These are phyloP conservation scores for Bombus breviceps DNA, from an alignment of 1,140 invertebrate species.

Conservation along the genomic window DNA sequence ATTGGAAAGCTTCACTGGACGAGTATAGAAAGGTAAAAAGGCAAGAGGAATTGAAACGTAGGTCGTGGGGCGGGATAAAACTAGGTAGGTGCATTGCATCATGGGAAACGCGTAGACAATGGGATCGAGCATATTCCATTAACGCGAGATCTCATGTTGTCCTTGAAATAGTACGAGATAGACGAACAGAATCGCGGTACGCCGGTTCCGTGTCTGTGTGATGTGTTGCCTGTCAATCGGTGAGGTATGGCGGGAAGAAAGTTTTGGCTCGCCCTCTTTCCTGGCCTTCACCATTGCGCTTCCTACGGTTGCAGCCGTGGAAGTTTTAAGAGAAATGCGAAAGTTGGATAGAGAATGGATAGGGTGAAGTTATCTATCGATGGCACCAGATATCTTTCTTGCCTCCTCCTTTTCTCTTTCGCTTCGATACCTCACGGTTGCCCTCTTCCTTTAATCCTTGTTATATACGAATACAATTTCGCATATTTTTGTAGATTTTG, in stretches of 20 bases:
- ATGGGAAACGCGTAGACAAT: conserved; percentile 58
- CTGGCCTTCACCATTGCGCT: conserved; percentile 44
- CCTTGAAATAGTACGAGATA: background rate
- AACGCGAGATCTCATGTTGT: conserved; percentile 43
- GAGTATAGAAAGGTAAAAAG: conserved; percentile 33
- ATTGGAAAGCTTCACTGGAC: conserved; percentile 48
- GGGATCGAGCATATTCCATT: conserved; percentile 57
- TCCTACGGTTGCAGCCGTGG: conserved; percentile 55
- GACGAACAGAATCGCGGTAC: conserved; percentile 29
- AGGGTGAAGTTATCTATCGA: conserved; percentile 79
- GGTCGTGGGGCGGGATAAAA: background rate
- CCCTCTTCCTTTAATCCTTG: conserved; percentile 11
- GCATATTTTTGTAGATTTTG: background rate
- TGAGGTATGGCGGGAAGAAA: conserved; percentile 77
- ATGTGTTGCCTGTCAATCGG: conserved; percentile 78
- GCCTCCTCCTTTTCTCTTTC: background rate
- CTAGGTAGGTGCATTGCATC: conserved; percentile 33
- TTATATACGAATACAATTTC: background rate
- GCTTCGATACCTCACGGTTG: background rate
- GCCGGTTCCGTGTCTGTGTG: conserved; percentile 66
- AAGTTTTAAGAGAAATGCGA: conserved; percentile 81
- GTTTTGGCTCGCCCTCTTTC: conserved; percentile 71
- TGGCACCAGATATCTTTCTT: conserved; percentile 70
- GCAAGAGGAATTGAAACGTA: background rate
- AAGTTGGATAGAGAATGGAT: conserved; percentile 81